These are phyloP conservation scores for Holothuria glaberrima DNA, from an alignment of 35 echinoderm and acorn worm genomes.

Conservation along the genomic window DNA sequence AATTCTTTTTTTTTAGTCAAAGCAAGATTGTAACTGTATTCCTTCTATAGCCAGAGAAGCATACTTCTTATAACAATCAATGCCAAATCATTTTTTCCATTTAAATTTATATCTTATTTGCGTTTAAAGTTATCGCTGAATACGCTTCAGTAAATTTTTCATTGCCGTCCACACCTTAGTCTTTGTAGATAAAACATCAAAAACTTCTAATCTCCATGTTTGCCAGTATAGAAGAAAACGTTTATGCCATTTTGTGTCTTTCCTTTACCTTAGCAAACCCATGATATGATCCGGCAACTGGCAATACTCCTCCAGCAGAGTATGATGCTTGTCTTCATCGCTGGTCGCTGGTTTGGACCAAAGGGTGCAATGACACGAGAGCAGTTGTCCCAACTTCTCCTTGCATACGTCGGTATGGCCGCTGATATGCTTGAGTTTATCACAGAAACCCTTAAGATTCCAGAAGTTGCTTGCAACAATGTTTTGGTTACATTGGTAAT, in stretches of 20 bases:
- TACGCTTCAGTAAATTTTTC: no score
- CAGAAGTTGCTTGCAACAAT: constrained; percentile 71
- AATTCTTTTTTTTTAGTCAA: no score
- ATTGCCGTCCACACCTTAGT: no score
- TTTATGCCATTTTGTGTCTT: background rate
- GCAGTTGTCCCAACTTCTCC: constrained; percentile 76
- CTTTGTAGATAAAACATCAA: no score
- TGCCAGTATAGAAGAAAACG: background rate
- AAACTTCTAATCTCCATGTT: no score
- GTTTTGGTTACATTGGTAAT: constrained; percentile 67
- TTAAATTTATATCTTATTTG: no score
- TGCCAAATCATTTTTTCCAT: no score
- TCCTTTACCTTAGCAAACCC: background rate
- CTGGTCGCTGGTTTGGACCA: constrained; percentile 83
- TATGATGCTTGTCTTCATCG: constrained; percentile 85
- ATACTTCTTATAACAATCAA: no score
- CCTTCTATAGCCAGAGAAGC: no score
- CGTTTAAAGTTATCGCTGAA: no score
- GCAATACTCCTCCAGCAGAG: constrained; percentile 70
- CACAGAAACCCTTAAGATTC: constrained; percentile 76
- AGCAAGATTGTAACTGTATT: no score
- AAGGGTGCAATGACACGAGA: constrained; percentile 86
- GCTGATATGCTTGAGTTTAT: constrained; percentile 97
- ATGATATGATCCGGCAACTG: constrained; percentile 58
- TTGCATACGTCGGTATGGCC: constrained; percentile 89